Evolutionary conservation across 2,888 invertebrate species (phyloP), one percentile per base, ranked within the genome.

Genomic region (Lycia hirtaria): DNA sequence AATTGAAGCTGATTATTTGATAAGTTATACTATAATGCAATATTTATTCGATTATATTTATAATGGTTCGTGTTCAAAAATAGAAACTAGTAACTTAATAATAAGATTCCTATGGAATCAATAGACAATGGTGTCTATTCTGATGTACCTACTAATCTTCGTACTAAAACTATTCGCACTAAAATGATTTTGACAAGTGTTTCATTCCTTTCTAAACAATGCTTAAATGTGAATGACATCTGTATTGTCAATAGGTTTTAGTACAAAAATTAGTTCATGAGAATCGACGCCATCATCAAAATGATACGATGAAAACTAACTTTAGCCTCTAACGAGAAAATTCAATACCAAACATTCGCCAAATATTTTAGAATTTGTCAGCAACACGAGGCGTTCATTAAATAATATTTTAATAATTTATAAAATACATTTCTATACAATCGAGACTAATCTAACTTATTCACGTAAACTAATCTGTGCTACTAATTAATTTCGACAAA

Each of bases 401-500:
- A 60, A 59, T 65, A 65, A 64, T 51, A 62, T 60, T 63, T 69
- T 66, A 74, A 77, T 75, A 78, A 73, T 68, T 68, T 65, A 72
- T 72, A 72, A 67, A 72, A 68, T 60, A 69, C 60, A 71, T 60
- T 51, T 60, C 43, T 60, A 37, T 52, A 55, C 53, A 53, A 24
- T 54, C 2, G 4, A 14, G 17, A 32, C 7, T 14, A 19, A 14
- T 10, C 14, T 40, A 53, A 24, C 1, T 26, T 15, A 24, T 53
- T 43, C 19, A 43, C 9, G 37, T 40, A 40, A 40, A 7, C 1
- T 22, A 40, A 5, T n/a, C n/a, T 6, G 12, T 17, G 17, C 35
- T 24, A 7, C 24, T 24, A 24, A 24, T 24, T 24, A 7, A 24
- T 7, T 24, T 9, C 24, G 5, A 2, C 24, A 1, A 3, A 24